Percentiles rank a stretch among this genome's conserved stretches.
Conservation (phyloP, 1,140 invertebrate genomes). For the Caerostris darwini region DNA sequence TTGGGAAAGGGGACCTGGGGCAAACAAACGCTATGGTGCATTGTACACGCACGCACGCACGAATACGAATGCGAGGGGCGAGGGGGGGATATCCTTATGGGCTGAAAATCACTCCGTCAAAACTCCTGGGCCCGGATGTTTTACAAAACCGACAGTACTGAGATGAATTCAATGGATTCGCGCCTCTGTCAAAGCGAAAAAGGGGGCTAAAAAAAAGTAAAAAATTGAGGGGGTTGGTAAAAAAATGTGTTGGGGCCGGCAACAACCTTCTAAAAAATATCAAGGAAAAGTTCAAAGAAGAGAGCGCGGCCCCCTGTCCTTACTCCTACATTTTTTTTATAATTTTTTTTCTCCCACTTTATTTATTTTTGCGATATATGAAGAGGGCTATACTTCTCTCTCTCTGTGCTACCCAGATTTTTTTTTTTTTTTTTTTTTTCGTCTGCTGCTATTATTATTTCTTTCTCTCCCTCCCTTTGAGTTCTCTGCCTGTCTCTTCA, state of each 20-base stretch:
- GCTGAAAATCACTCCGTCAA: constrained; percentile 75
- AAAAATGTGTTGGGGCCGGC: constrained; percentile 40
- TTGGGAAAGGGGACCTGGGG: not conserved
- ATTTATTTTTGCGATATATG: constrained; percentile 74
- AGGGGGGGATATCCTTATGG: constrained; percentile 66
- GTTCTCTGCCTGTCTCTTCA: constrained; percentile 62
- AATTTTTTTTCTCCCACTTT: constrained; percentile 25
- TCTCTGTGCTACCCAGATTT: not conserved
- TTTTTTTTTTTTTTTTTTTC: not conserved
- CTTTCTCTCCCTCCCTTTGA: not conserved
- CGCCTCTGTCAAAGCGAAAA: constrained; percentile 62
- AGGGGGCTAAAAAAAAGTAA: not conserved
- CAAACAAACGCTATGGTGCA: constrained; percentile 60
- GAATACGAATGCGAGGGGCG: not conserved
- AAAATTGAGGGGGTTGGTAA: not conserved
- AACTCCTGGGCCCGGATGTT: constrained; percentile 68
- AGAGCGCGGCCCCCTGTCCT: constrained; percentile 38
- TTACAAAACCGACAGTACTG: constrained; percentile 75
- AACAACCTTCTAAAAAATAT: constrained; percentile 75
- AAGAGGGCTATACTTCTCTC: constrained; percentile 58
- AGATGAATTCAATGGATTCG: constrained; percentile 75
- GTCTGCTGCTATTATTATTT: not conserved
- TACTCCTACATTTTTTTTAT: constrained; percentile 39
- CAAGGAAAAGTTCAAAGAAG: constrained; percentile 74
- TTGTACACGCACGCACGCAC: constrained; percentile 37